Conservation (phyloP, 2,797 vertebrate genomes). For the Falco cherrug region DNA sequence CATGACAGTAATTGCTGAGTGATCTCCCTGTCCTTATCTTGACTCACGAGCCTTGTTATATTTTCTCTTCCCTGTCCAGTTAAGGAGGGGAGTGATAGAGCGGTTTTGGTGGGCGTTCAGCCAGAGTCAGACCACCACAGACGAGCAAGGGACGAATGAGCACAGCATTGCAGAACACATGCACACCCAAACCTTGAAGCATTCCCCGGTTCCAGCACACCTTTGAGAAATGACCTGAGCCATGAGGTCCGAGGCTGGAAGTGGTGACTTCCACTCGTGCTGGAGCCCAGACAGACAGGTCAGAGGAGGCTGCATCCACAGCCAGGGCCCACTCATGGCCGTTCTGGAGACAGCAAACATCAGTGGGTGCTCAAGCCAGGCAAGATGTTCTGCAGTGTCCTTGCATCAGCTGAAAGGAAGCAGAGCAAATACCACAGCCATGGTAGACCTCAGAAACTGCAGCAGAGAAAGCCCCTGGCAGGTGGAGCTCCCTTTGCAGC, state of each 20-base stretch:
- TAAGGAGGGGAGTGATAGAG: no score
- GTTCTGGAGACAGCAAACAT: neutral
- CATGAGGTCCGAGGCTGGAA: neutral
- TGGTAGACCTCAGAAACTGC: fast-evolving
- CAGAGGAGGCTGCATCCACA: neutral
- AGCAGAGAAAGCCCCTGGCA: neutral
- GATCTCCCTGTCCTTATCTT: no score
- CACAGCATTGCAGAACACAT: fast-evolving
- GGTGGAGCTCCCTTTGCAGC: neutral
- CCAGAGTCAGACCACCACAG: no score
- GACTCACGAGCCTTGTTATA: no score
- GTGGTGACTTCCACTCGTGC: fast-evolving
- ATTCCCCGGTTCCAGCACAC: fast-evolving
- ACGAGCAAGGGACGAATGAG: neutral
- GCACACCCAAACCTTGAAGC: fast-evolving
- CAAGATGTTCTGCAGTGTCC: neutral
- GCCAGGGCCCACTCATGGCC: neutral
- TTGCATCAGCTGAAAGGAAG: neutral
- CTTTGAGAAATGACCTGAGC: neutral
- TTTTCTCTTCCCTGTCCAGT: no score
- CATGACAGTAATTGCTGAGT: no score
- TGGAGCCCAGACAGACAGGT: neutral
- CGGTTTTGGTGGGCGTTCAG: no score
- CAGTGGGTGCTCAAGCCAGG: neutral
- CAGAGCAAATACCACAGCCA: neutral